Conservation (phyloP, 2,113 vertebrate species). For the Chiloscyllium plagiosum region DNA sequence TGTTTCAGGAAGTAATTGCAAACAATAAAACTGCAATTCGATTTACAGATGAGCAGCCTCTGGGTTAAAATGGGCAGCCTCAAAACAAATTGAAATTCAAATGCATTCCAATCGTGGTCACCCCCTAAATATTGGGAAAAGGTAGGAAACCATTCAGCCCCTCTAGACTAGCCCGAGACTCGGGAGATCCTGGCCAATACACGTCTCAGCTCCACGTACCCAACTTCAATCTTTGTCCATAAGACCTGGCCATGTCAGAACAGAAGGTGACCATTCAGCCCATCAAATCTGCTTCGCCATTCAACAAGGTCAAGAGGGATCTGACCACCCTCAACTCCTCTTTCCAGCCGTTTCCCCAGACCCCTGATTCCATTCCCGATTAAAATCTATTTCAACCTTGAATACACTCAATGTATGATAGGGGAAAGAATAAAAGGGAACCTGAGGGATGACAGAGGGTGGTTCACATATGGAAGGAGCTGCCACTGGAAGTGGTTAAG, state of each 20-base stretch:
- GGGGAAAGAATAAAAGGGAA: no score
- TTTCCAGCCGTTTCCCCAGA: no score
- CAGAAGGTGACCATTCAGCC: no score
- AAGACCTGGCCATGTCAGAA: no score
- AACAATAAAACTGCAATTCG: neutral
- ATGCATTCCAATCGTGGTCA: neutral
- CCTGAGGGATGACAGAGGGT: no score
- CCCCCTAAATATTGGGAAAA: neutral
- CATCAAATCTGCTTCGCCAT: no score
- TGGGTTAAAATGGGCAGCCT: neutral
- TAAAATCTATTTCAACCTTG: neutral
- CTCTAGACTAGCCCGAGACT: neutral
- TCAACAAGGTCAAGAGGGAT: no score
- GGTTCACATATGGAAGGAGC: no score
- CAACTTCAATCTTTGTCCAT: neutral
- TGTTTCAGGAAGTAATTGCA: neutral
- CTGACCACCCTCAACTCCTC: no score
- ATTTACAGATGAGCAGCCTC: neutral
- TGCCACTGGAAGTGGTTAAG: no score
- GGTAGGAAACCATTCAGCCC: neutral
- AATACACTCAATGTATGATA: neutral
- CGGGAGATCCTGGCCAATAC: neutral
- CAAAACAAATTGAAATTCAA: neutral
- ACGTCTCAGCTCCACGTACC: neutral
- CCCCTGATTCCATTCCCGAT: neutral